Evolutionary conservation across 2,797 vertebrate genomes (phyloP).

Genomic region (Melanotaenia parkinsoni): DNA sequence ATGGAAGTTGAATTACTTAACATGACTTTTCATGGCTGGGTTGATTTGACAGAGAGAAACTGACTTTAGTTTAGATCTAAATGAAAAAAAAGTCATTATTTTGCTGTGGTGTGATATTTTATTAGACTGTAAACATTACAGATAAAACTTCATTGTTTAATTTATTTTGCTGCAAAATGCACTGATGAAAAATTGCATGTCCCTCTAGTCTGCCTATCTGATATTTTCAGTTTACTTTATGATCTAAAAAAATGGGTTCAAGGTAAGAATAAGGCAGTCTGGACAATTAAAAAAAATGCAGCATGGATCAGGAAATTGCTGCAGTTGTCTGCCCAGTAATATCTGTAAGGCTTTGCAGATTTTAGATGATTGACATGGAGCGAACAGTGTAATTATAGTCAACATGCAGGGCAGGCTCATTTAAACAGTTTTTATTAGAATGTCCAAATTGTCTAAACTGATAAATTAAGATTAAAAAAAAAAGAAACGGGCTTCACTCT

Average conservation of each 20-base stretch:
- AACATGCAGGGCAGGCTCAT: not conserved
- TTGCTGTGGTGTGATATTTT: not conserved
- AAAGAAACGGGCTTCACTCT: too few species aligned
- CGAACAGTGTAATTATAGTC: not conserved
- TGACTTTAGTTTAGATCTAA: not conserved
- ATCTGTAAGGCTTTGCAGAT: not conserved
- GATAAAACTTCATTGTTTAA: not conserved
- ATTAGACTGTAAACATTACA: slow-evolving; percentile 4
- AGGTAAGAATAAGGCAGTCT: not conserved
- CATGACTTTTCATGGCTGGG: not conserved
- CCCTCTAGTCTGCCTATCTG: not conserved
- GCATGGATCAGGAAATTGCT: not conserved
- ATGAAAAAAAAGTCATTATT: not conserved
- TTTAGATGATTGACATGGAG: not conserved
- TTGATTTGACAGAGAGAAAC: not conserved
- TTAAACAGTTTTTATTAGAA: not conserved
- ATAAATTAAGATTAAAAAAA: too few species aligned
- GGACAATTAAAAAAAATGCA: not conserved
- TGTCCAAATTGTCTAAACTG: not conserved
- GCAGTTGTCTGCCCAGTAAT: not conserved
- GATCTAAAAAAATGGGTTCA: not conserved
- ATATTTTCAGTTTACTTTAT: not conserved
- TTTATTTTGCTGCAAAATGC: not conserved
- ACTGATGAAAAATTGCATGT: not conserved
- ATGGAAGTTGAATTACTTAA: not conserved